phyloP scores from a whole-genome alignment of 2,797 vertebrate species.

The Esox masquinongy region DNA sequence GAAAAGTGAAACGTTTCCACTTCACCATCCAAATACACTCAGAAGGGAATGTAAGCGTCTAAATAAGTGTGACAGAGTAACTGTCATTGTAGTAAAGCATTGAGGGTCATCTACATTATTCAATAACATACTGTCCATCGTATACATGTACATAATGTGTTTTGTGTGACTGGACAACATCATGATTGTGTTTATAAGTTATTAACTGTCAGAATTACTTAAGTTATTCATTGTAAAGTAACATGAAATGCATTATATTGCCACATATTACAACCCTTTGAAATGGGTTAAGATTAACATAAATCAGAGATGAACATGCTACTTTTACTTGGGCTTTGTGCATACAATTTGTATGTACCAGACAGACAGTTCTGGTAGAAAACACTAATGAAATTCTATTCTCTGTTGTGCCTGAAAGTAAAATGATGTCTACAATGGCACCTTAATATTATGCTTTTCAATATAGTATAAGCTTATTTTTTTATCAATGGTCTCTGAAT shows the following conservation, averaged over 20 bases:
- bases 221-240: background rate
- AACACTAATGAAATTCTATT: background rate
- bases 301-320: background rate
- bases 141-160: slow-evolving; percentile 61
- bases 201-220: slow-evolving; percentile 8
- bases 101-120: slow-evolving; percentile 39
- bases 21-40: too few relatives aligned
- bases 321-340: slow-evolving; percentile 4
- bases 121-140: slow-evolving; percentile 43
- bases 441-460: slow-evolving; percentile 19
- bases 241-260: slow-evolving; percentile 9
- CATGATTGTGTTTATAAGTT: slow-evolving; percentile 60
- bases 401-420: slow-evolving; percentile 1
- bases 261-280: slow-evolving; percentile 19
- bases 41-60: background rate
- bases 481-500: slow-evolving; percentile 27
- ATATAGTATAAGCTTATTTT: slow-evolving; percentile 37
- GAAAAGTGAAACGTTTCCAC: too few relatives aligned
- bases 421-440: background rate
- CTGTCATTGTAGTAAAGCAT: slow-evolving; percentile 51
- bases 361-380: background rate
- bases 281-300: slow-evolving; percentile 10
- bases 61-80: background rate
- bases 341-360: background rate
- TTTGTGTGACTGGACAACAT: slow-evolving; percentile 47